Evolutionary conservation across 2,113 vertebrate genomes (phyloP).

Genomic region (Merops nubicus): DNA sequence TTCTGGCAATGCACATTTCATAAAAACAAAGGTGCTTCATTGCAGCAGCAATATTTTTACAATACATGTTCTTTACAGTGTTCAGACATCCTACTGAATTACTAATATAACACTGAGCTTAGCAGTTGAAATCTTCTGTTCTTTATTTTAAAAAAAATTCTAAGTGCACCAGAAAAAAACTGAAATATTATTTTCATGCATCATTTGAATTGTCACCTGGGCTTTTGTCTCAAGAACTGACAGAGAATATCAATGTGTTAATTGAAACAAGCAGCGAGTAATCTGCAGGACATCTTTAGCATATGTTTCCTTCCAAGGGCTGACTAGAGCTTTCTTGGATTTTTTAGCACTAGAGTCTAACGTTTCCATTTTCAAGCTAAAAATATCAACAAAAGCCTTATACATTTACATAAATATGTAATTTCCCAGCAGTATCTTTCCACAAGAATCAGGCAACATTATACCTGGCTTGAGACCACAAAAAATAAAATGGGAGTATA

Average conservation of each 20-base stretch:
- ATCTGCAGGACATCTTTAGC: slow-evolving; percentile 30
- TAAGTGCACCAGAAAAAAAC: not conserved
- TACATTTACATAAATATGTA: not conserved
- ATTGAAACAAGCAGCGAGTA: slow-evolving; percentile 38
- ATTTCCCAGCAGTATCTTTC: slow-evolving; percentile 11
- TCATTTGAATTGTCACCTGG: slow-evolving; percentile 36
- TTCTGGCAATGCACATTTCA: not conserved
- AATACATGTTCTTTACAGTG: not conserved
- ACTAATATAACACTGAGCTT: not conserved
- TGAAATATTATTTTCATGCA: slow-evolving; percentile 23
- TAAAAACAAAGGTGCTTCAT: not conserved
- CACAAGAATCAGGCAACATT: not conserved
- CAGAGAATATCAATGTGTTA: slow-evolving; percentile 47
- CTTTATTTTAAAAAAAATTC: not conserved
- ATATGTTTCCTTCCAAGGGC: slow-evolving; percentile 46
- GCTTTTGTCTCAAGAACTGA: slow-evolving; percentile 31
- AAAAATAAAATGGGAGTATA: not conserved
- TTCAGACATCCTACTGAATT: not conserved
- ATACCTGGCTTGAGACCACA: not conserved
- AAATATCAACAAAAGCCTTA: slow-evolving; percentile 10
- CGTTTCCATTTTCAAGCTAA: not conserved
- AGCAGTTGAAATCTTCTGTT: not conserved
- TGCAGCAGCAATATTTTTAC: not conserved
- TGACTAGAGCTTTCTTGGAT: slow-evolving; percentile 27
- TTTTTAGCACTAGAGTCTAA: not conserved